Base-by-base conservation (phyloP, 2,888 invertebrate species). In the Drosophila falleni region DNA sequence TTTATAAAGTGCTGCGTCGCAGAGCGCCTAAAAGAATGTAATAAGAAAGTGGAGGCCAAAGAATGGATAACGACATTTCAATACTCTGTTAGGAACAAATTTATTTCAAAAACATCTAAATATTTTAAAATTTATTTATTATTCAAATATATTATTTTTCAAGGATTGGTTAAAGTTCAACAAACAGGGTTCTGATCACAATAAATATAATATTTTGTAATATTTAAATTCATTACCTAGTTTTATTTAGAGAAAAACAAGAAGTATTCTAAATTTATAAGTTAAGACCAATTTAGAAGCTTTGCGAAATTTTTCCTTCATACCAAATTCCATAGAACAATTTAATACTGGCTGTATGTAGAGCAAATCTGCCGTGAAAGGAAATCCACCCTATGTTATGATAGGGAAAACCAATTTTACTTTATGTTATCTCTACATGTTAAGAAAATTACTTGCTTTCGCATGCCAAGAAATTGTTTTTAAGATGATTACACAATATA, bases 1-100 rank as follows among this genome's bases (percentile, higher is more conserved):
- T 88, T 85, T 85, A 85, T 85, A 80, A 86, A 85, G 85, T 85
- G 87, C 80, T 66, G 66, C 44, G 42, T 60, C 29, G 51, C 65
- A 35, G n/a, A 64, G 61, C 60, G 55, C 35, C 59, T 13, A 42
- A 59, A 58, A 58, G 26, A 46, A 56, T 26, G 11, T 26, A 50
- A 41, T 15, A 49, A n/a, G 26, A 55, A 53, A 54, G n/a, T n/a
- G 16, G 5, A 42, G 9, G 23, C 2, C 2, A 15, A n/a, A 6
- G 0, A 11, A 10, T 11, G 1, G 11, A 31, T 9, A 3, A 4
- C 49, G 23, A 56, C 29, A 3, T n/a, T 11, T 11, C 1, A 6
- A 37, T 51, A 33, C 55, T 13, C 49, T 50, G 8, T 19, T 13
- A n/a, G 26, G 5, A 5, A 5, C 0, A 35, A 35, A 5, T 1